Conservation (phyloP, 1,140 invertebrate genomes). For the Sinonovacula constricta region DNA sequence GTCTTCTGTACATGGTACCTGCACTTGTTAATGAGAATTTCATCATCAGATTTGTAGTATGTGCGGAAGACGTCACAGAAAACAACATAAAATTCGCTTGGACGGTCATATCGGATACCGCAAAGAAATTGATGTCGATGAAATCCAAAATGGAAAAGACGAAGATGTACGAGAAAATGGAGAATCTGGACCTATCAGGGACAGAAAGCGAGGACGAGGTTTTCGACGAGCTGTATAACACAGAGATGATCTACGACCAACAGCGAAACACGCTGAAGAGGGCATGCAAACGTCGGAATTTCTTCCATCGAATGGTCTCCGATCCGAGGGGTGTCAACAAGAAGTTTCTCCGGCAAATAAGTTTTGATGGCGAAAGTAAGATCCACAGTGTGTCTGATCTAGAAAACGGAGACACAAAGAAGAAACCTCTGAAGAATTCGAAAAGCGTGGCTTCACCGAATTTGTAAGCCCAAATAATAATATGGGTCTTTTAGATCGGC, state of each 20-base stretch:
- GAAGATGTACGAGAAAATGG: constrained; percentile 2
- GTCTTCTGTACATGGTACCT: constrained; percentile 98
- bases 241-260: constrained; percentile 71
- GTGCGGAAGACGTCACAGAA: constrained; percentile 92
- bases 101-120: constrained; percentile 85
- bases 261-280: constrained; percentile 67
- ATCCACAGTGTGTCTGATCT: constrained; percentile 16
- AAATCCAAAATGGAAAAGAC: constrained; percentile 32
- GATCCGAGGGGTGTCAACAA: constrained; percentile 98
- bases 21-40: constrained; percentile 92
- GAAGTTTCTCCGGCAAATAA: constrained; percentile 80
- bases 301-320: constrained; percentile 96
- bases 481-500: too few species aligned
- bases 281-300: constrained; percentile 83
- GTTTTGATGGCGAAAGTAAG: constrained; percentile 45
- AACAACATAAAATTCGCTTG: constrained; percentile 94
- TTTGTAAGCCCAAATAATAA: too few species aligned
- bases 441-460: too few species aligned
- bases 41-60: constrained; percentile 94
- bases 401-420: neutral
- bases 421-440: too few species aligned
- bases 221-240: constrained; percentile 63
- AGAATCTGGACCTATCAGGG: constrained; percentile 32
- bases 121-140: constrained; percentile 34
- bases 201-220: constrained; percentile 64